Evolutionary conservation across 2,113 vertebrate genomes (phyloP).

Genomic region (Engraulis encrasicolus): DNA sequence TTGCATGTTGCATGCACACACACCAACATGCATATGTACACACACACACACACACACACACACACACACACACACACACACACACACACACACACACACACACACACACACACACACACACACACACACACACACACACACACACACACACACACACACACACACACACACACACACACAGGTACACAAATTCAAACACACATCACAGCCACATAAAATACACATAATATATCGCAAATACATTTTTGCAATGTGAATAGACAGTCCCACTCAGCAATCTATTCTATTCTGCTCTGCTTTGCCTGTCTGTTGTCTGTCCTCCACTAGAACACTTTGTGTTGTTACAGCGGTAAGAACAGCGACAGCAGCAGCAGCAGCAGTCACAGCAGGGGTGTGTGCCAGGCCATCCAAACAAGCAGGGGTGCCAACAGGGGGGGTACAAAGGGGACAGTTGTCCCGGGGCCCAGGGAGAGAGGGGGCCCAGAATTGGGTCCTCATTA

Average conservation of each 20-base stretch:
- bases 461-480: no score
- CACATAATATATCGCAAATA: no score
- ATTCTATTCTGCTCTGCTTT: not conserved
- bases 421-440: no score
- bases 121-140: not conserved
- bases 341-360: not conserved
- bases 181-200: not conserved
- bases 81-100: slow-evolving; percentile 2
- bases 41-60: not conserved
- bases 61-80: not conserved
- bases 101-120: not conserved
- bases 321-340: not conserved
- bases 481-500: no score
- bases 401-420: no score
- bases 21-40: not conserved
- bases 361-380: not conserved
- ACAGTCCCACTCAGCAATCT: no score
- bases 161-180: no score
- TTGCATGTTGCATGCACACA: not conserved
- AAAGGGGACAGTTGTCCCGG: no score
- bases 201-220: no score
- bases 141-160: not conserved
- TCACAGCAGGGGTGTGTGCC: no score
- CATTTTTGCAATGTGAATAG: no score
- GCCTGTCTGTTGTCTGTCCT: not conserved